Percentiles rank a stretch among this genome's conserved stretches.
These are phyloP conservation scores for Sinocyclocheilus anshuiensis DNA, from an alignment of 2,113 vertebrate species.

Conservation along the genomic window DNA sequence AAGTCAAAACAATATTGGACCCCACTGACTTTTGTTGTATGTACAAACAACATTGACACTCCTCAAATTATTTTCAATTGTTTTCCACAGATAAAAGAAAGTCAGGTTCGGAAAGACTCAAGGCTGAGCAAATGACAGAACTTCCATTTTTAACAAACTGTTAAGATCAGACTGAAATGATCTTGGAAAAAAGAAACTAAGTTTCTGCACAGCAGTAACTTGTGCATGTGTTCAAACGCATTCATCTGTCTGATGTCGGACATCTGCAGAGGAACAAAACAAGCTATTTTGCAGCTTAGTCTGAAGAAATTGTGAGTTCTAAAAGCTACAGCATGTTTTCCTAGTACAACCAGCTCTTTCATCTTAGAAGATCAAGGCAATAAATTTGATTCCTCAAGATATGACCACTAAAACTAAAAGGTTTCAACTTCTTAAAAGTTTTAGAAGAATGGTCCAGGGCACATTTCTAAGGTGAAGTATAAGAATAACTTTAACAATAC, in stretches of 20 bases:
- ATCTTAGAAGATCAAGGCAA: constrained; percentile 4
- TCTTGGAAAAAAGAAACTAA: not conserved
- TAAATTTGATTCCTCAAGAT: not conserved
- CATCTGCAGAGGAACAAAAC: not conserved
- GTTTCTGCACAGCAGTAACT: not conserved
- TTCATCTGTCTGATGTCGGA: not conserved
- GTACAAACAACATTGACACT: not conserved
- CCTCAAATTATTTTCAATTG: not conserved
- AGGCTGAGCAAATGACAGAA: not conserved
- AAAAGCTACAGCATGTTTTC: not conserved
- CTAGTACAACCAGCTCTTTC: constrained; percentile 4
- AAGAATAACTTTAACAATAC: constrained; percentile 5
- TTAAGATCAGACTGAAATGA: not conserved
- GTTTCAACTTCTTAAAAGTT: constrained; percentile 7
- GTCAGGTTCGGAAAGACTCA: not conserved
- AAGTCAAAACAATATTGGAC: not conserved
- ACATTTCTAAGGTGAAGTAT: not conserved
- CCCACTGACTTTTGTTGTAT: not conserved
- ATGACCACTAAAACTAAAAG: constrained; percentile 1
- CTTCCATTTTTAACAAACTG: not conserved
- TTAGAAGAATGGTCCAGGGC: not conserved
- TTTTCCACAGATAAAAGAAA: not conserved
- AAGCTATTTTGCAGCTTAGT: not conserved
- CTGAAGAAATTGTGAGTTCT: not conserved
- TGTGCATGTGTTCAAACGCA: not conserved